Evolutionary conservation across 2,888 invertebrate genomes (phyloP).

Genomic region (Ametastegia equiseti): DNA sequence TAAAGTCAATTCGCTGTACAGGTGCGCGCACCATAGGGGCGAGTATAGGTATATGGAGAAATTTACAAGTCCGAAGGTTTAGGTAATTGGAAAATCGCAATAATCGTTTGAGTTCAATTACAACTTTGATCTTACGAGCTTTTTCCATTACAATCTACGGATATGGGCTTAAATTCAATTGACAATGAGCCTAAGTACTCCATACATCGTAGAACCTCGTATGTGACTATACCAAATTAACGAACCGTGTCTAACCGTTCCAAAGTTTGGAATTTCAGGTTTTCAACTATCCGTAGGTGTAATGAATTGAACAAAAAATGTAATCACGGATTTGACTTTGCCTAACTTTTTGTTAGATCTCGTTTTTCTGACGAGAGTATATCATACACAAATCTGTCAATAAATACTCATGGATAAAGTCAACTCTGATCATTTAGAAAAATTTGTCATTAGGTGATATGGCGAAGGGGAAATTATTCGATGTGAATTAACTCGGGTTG

Average conservation of each 20-base stretch:
- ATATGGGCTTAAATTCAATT: constrained; percentile 21
- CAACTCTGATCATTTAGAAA: neutral
- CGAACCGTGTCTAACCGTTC: too few relatives aligned
- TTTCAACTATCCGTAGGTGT: neutral
- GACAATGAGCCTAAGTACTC: neutral
- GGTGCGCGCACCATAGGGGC: neutral
- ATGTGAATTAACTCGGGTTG: neutral
- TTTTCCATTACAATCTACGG: constrained; percentile 14
- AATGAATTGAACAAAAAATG: too few relatives aligned
- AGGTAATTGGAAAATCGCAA: constrained; percentile 26
- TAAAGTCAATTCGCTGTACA: neutral
- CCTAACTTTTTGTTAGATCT: too few relatives aligned
- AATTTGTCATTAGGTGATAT: neutral
- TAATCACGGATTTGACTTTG: too few relatives aligned
- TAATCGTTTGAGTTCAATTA: constrained; percentile 31
- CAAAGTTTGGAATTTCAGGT: too few relatives aligned
- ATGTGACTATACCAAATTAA: neutral
- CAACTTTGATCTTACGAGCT: neutral
- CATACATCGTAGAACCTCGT: neutral
- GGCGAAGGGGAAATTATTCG: neutral
- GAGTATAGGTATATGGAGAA: neutral
- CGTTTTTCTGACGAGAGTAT: too few relatives aligned
- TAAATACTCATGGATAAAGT: neutral
- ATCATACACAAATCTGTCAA: too few relatives aligned
- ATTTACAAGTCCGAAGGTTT: neutral